phyloP scores from a whole-genome alignment of 1,140 invertebrate species.

The Phymorhynchus buccinoides region DNA sequence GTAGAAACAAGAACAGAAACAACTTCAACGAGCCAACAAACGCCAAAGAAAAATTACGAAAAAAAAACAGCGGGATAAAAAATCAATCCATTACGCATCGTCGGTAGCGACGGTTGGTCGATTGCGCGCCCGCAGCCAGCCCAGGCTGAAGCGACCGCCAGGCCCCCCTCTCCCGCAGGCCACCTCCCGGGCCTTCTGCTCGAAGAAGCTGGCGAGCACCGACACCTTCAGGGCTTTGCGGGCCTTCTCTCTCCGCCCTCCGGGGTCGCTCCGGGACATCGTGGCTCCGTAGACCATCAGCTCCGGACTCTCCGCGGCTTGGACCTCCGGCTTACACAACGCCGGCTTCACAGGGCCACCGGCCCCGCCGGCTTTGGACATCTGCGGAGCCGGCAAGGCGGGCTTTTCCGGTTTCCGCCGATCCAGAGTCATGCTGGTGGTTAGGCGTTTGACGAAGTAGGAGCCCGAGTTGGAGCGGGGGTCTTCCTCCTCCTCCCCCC shows the following conservation, averaged over 20 bases:
- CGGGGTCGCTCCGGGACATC: constrained; percentile 34
- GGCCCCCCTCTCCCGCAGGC: constrained; percentile 23
- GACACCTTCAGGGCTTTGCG: not conserved
- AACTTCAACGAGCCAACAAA: no score
- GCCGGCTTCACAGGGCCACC: not conserved
- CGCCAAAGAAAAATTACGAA: not conserved
- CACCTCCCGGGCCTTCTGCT: constrained; percentile 62
- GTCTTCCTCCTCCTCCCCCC: no score
- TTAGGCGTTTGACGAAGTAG: constrained; percentile 63
- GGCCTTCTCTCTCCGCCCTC: constrained; percentile 36
- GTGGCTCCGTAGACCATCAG: not conserved
- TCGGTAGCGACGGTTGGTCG: not conserved
- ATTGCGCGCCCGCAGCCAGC: constrained; percentile 25
- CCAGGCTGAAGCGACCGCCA: constrained; percentile 22
- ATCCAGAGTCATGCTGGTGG: constrained; percentile 66
- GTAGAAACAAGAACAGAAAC: not conserved
- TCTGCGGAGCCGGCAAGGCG: constrained; percentile 8
- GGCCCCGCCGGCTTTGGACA: not conserved
- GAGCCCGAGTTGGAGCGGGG: constrained; percentile 42
- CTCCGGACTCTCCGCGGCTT: not conserved
- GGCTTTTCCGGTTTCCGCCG: constrained; percentile 49
- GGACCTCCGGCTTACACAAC: not conserved
- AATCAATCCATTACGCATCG: constrained; percentile 27
- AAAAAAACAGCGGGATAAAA: no score
- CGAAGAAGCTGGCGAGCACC: constrained; percentile 66